Evolutionary conservation across 2,888 invertebrate genomes (phyloP), one percentile per base, ranked within the genome.

Genomic region (Brachylomia viminalis): DNA sequence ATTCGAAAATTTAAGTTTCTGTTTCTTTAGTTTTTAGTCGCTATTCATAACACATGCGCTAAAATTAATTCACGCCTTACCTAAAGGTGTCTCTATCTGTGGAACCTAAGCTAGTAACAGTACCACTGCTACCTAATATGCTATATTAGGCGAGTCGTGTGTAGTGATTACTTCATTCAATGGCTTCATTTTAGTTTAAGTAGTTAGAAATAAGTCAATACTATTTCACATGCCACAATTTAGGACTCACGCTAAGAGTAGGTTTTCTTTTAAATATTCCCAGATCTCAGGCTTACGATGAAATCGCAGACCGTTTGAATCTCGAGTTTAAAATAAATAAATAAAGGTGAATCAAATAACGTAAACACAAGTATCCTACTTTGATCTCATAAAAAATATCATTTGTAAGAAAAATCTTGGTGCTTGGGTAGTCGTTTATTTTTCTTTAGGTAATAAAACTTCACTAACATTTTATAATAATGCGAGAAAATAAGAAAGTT

Each of bases 321-420:
- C 87, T 90, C 88, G 33, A 58, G 67, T 27, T n/a, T n/a, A 52
- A 65, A 75, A 80, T 58, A 75, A 75, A 67, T 71, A 81, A 33
- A 76, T 72, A 76, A 73, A 68, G 70, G 62, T 67, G 58, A 73
- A 77, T 77, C 75, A 86, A 85, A 71, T 79, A 81, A 84, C 75
- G 76, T 85, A 75, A 87, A 90, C 87, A 86, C 84, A 88, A 86
- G 90, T 91, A 91, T 93, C 92, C 92, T 93, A 92, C 84, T 87
- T 90, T 95, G 95, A 95, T 95, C 95, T 95, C 95, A 94, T 89
- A 86, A 86, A 89, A 81, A 87, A 89, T 85, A 86, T 89, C 89
- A 77, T 87, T 88, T 87, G 86, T 89, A 88, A 89, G 88, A 85
- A 80, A 85, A 89, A 88, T 86, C 86, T 58, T 89, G 95, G 94